Evolutionary conservation across 53 echinoderm and acorn worm genomes (phyloP).

Genomic region (Holothuria scabra): DNA sequence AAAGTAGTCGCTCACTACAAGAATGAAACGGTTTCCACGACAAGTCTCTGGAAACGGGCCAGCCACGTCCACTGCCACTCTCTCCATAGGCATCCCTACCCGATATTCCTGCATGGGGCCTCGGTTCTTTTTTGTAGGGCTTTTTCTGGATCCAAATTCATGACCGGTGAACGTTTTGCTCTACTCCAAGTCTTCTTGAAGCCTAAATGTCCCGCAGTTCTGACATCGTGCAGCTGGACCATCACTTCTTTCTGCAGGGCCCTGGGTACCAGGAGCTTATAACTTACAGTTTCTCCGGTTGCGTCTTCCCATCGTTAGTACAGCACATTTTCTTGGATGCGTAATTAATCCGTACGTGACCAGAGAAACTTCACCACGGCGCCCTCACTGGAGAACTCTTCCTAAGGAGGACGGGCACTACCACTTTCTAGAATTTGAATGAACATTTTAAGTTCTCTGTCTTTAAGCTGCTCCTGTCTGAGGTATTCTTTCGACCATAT

Average conservation of each 20-base stretch:
- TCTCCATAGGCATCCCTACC: background rate
- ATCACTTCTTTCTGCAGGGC: background rate
- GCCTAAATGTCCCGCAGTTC: conserved; percentile 19
- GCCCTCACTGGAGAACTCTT: background rate
- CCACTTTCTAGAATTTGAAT: conserved; percentile 10
- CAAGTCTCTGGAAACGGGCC: no score
- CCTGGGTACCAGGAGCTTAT: background rate
- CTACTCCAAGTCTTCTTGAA: conserved; percentile 25
- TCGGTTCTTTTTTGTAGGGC: conserved; percentile 4
- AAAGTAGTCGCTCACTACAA: no score
- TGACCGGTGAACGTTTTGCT: conserved; percentile 27
- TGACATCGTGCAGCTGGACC: conserved; percentile 29
- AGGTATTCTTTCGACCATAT: background rate
- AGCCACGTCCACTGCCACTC: conserved; percentile 14
- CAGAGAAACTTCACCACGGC: conserved; percentile 2
- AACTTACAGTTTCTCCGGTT: background rate
- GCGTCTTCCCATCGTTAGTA: no score
- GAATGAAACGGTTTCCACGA: no score
- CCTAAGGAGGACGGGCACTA: background rate
- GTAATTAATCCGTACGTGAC: conserved; percentile 5
- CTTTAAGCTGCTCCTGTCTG: conserved; percentile 16
- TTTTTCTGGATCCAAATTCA: background rate
- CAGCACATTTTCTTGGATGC: background rate
- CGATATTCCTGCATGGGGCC: background rate
- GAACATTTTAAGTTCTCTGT: conserved; percentile 28